phyloP scores from a whole-genome alignment of 2,113 vertebrate species.

The Pelmatolapia mariae region DNA sequence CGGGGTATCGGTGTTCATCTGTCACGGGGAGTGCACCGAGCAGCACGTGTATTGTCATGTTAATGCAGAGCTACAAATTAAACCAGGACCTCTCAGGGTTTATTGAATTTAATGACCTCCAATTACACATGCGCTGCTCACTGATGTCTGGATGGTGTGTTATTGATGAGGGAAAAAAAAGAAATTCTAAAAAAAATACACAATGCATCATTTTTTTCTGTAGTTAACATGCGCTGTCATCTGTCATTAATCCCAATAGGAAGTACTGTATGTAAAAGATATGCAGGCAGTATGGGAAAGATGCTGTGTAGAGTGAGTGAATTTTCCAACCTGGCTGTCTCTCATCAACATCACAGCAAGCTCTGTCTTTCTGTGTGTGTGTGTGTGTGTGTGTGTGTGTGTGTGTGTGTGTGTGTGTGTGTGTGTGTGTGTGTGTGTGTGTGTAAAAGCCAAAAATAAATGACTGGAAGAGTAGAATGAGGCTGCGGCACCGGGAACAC shows the following conservation, averaged over 20 bases:
- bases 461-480: background rate
- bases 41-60: constrained; percentile 52
- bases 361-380: background rate
- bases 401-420: background rate
- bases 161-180: rapidly evolving
- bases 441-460: background rate
- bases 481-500: background rate
- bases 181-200: rapidly evolving
- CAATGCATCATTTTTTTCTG: background rate
- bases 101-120: constrained; percentile 42
- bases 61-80: constrained; percentile 48
- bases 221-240: background rate
- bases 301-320: background rate
- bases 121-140: background rate
- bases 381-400: background rate
- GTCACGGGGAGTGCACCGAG: background rate
- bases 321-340: background rate
- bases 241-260: background rate
- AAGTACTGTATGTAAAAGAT: background rate
- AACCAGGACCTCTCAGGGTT: constrained; percentile 33
- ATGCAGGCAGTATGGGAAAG: background rate
- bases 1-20: background rate
- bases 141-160: background rate
- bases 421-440: background rate
- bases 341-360: constrained; percentile 2